These are phyloP conservation scores for Willowsia nigromaculata DNA, from an alignment of 2,888 invertebrate species.

Conservation along the genomic window DNA sequence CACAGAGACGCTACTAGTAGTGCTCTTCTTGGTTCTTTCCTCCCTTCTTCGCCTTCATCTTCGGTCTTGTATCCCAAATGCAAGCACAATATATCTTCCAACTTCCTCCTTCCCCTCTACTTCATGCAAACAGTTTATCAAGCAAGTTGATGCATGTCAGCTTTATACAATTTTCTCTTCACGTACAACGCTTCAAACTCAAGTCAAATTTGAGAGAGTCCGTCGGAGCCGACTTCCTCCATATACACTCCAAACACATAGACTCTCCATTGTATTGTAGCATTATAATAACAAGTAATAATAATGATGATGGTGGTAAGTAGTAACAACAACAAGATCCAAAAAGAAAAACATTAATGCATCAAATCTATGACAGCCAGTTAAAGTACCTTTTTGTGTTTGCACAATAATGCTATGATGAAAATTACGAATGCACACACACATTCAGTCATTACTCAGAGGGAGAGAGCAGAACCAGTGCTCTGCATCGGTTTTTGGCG, in stretches of 20 bases:
- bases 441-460: constrained; percentile 1
- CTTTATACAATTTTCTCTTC: constrained; percentile 30
- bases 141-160: constrained; percentile 65
- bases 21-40: not conserved
- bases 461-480: not conserved
- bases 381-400: constrained; percentile 38
- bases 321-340: constrained; percentile 35
- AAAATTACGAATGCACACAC: constrained; percentile 40
- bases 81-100: constrained; percentile 13
- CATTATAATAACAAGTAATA: constrained; percentile 6
- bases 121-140: constrained; percentile 56
- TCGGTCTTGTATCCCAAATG: not conserved
- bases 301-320: constrained; percentile 28
- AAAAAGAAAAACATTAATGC: constrained; percentile 58
- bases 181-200: constrained; percentile 12
- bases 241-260: not conserved
- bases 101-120: constrained; percentile 7
- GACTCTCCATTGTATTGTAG: not conserved
- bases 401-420: constrained; percentile 33
- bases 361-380: constrained; percentile 52
- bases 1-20: not conserved
- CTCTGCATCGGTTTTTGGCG: not conserved
- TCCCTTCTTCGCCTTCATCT: not conserved
- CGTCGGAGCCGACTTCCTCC: constrained; percentile 2
- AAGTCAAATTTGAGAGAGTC: constrained; percentile 23